Percentiles rank a stretch among this genome's conserved stretches.
These are phyloP conservation scores for Hirudo medicinalis DNA, from an alignment of 1,140 invertebrate genomes.

Conservation along the genomic window DNA sequence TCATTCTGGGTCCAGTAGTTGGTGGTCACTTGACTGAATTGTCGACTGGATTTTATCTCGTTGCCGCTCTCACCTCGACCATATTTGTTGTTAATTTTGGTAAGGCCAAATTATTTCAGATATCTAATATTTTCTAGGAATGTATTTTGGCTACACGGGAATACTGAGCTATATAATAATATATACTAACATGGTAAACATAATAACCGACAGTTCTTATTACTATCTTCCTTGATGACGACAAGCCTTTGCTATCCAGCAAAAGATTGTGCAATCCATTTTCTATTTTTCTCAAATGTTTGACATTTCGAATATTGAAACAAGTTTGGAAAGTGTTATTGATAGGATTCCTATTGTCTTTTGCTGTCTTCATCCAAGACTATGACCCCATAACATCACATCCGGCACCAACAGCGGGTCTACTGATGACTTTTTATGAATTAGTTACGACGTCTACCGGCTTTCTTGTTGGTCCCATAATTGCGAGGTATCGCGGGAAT, in stretches of 20 bases:
- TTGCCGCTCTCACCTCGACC: slow-evolving; percentile 26
- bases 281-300: neutral
- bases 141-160: too few species aligned
- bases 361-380: slow-evolving; percentile 37
- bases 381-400: slow-evolving; percentile 35
- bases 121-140: neutral
- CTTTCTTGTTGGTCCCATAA: slow-evolving; percentile 34
- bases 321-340: slow-evolving; percentile 40
- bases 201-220: neutral
- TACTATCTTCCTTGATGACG: neutral
- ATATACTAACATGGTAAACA: too few species aligned
- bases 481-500: slow-evolving; percentile 31
- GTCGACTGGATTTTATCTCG: slow-evolving; percentile 32
- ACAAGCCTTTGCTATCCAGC: too few species aligned
- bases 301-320: neutral
- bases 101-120: neutral
- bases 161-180: too few species aligned
- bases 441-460: slow-evolving; percentile 33
- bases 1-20: slow-evolving; percentile 55
- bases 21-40: slow-evolving; percentile 52
- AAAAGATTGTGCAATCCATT: neutral
- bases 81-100: slow-evolving; percentile 32
- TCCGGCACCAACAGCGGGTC: slow-evolving; percentile 33
- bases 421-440: slow-evolving; percentile 38
- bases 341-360: slow-evolving; percentile 38